phyloP scores from a whole-genome alignment of 1,140 invertebrate genomes.

The Penaeus japonicus region DNA sequence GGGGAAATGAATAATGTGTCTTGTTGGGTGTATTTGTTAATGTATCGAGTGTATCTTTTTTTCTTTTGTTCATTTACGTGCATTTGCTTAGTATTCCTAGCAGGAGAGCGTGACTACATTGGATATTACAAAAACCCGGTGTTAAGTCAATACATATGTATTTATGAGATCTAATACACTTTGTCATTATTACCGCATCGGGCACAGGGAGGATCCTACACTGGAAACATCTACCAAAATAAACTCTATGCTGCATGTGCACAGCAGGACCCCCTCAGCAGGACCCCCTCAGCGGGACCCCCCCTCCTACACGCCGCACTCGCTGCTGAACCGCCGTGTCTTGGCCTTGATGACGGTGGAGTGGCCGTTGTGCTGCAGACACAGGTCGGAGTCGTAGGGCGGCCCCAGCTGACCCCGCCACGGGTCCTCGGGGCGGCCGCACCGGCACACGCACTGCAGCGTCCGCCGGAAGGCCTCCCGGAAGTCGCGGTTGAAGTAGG shows the following conservation, averaged over 20 bases:
- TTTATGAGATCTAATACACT: slow-evolving; percentile 36
- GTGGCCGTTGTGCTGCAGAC: slow-evolving; percentile 47
- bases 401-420: slow-evolving; percentile 41
- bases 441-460: slow-evolving; percentile 63
- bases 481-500: slow-evolving; percentile 98
- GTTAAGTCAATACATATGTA: slow-evolving; percentile 14
- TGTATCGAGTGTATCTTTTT: neutral
- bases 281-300: no score
- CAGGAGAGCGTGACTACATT: no score
- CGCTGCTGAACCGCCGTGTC: neutral
- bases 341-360: slow-evolving; percentile 26
- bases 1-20: neutral
- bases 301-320: slow-evolving; percentile 28
- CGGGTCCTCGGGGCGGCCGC: slow-evolving; percentile 4
- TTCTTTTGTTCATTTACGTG: no score
- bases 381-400: slow-evolving; percentile 51
- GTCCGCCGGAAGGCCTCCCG: slow-evolving; percentile 96
- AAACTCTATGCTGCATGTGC: slow-evolving; percentile 33
- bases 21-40: neutral
- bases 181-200: neutral
- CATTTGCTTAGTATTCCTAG: no score
- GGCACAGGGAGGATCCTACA: neutral
- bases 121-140: no score
- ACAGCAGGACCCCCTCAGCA: neutral
- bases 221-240: slow-evolving; percentile 43